Base-by-base conservation (phyloP, 2,113 vertebrate genomes). In the Mus pahari region DNA sequence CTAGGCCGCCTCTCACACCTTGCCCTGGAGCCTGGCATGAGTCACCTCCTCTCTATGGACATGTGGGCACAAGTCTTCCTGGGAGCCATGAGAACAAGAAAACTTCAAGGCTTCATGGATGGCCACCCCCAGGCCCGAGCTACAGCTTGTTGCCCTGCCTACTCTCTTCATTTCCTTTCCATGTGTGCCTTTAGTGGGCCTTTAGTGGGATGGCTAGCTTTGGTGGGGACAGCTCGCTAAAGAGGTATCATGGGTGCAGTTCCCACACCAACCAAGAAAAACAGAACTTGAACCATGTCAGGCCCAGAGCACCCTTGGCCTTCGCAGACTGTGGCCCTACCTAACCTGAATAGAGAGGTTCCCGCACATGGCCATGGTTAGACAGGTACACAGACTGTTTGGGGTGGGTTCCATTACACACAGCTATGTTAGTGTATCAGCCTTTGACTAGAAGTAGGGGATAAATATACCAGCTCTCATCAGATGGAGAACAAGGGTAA, bases 21-120 rank as follows among this genome's bases (percentile, higher is more conserved):
- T 97, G 93, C 96, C 97, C 89, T 53, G 70, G 79, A 97, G 97
- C 95, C 75, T 79, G 74, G 79, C 79, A 95, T 98, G 97, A 98
- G 79, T 98, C 97, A 98, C 89, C 92, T 88, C 84, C 88, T 96
- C 42, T 53, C 86, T n/a, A 68, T 81, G 74, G 93, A 96, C 97
- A 86, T 93, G 91, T 96, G 53, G 78, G 83, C 64, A 96, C 95
- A 97, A 79, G 96, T 95, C 82, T 97, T 96, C 77, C 91, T 96
- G 64, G 68, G 89, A 96, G 89, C 64, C 22, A 7, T 94, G 94
- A 62, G 89, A 97, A 83, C 87, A 94, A 77, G 86, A 50, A 96
- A 94, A 96, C 92, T 90, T 97, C 78, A 96, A 97, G 95, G 95
- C 50, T 95, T 89, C 53, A 79, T 79, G 91, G 83, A 39, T 90